A percentile compares a stretch with the other conserved stretches of the same genome.
phyloP scores from a whole-genome alignment of 2,797 vertebrate species.

The Amazona finschi region DNA sequence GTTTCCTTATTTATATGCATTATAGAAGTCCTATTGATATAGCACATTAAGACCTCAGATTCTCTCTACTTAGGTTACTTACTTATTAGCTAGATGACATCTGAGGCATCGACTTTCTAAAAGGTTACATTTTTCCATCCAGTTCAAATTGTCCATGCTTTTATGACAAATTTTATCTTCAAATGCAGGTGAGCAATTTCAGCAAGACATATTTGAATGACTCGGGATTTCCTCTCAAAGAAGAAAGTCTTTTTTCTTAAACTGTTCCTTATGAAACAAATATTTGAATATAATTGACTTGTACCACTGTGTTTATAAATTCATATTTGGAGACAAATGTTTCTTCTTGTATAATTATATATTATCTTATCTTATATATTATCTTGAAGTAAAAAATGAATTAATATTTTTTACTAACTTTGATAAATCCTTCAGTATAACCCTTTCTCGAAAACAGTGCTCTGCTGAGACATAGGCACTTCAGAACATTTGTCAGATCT shows the following conservation, averaged over 20 bases:
- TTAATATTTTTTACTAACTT: not conserved
- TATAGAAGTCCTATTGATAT: not conserved
- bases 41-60: not conserved
- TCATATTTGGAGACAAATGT: not conserved
- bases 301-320: not conserved
- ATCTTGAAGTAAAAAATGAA: not conserved
- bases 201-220: not conserved
- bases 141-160: not conserved
- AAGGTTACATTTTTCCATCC: not conserved
- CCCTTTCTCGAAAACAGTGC: not conserved
- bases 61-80: not conserved
- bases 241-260: not conserved
- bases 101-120: not conserved
- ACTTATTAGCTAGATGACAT: not conserved
- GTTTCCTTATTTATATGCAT: not conserved
- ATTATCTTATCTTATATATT: not conserved
- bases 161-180: not conserved
- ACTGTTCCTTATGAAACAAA: not conserved
- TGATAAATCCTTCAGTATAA: not conserved
- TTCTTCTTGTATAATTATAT: not conserved
- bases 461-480: not conserved
- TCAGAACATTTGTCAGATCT: not conserved
- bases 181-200: not conserved
- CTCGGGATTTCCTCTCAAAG: not conserved
- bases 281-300: not conserved